Conservation (phyloP, 2,113 vertebrate genomes). For the Eidolon helvum region DNA sequence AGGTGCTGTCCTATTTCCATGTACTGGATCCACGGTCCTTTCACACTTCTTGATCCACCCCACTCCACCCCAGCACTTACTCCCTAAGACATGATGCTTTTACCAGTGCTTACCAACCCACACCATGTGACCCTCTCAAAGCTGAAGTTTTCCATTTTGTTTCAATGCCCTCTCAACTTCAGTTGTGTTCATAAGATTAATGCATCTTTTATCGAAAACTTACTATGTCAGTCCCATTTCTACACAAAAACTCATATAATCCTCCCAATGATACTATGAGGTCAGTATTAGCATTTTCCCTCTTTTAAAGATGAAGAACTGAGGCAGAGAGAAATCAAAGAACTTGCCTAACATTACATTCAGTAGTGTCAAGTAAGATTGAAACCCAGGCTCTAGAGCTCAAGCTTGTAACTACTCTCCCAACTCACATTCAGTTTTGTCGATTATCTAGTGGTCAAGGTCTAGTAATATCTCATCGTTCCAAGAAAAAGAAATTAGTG, state of each 20-base stretch:
- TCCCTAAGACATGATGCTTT: background rate
- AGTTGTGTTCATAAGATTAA: background rate
- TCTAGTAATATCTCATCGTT: background rate
- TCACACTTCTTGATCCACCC: background rate
- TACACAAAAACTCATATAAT: slow-evolving; percentile 25
- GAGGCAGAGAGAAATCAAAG: slow-evolving; percentile 3
- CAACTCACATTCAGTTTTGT: background rate
- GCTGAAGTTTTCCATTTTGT: background rate
- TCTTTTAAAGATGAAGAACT: slow-evolving; percentile 22
- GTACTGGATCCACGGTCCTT: background rate
- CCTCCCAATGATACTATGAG: background rate
- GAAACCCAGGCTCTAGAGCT: background rate
- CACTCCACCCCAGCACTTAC: background rate
- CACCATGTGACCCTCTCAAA: background rate
- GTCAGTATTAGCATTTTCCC: background rate
- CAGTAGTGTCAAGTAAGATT: background rate
- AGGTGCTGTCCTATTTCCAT: background rate
- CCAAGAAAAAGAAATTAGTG: background rate
- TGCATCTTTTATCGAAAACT: background rate
- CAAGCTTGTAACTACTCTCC: background rate
- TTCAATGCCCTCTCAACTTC: background rate
- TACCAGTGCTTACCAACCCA: background rate
- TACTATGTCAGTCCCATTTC: background rate
- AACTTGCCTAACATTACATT: background rate
- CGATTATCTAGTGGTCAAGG: background rate